Evolutionary conservation across 2,888 invertebrate species (phyloP).

Genomic region (Lathronympha strigana): DNA sequence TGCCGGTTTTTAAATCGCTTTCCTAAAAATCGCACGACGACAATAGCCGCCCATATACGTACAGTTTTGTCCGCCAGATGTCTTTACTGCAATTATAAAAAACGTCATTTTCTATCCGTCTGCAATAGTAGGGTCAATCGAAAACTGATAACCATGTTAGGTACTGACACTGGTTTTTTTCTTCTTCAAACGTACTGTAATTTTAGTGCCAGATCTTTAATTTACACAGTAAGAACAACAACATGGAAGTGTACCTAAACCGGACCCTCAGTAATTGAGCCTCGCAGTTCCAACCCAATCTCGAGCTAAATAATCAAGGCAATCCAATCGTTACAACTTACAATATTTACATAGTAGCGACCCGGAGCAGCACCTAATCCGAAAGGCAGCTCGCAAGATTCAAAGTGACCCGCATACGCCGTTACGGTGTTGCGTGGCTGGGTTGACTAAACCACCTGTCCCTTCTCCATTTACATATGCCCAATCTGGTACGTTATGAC

Average conservation of each 20-base stretch:
- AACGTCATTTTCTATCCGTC: too few species aligned
- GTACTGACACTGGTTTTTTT: too few species aligned
- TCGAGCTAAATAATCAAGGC: constrained; percentile 37
- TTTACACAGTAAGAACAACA: background rate
- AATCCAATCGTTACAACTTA: constrained; percentile 41
- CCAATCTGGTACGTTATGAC: constrained; percentile 38
- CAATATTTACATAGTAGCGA: constrained; percentile 37
- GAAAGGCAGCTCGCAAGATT: background rate
- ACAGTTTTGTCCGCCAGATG: too few species aligned
- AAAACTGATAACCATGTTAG: too few species aligned
- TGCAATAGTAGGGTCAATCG: too few species aligned
- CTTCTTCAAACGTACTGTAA: background rate
- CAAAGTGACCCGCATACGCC: background rate
- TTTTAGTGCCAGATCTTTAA: background rate
- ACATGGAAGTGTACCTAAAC: constrained; percentile 7
- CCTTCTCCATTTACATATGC: constrained; percentile 35
- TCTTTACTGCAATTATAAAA: too few species aligned
- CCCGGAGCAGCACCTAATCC: background rate
- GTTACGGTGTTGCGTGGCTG: background rate
- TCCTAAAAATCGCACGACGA: too few species aligned
- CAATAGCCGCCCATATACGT: too few species aligned
- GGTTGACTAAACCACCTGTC: constrained; percentile 36
- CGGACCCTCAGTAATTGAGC: constrained; percentile 30
- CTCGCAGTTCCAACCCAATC: constrained; percentile 25
- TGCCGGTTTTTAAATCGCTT: too few species aligned